A percentile compares a stretch with the other conserved stretches of the same genome.
Conservation (phyloP, 2,113 vertebrate genomes). For the Nettapus auritus region DNA sequence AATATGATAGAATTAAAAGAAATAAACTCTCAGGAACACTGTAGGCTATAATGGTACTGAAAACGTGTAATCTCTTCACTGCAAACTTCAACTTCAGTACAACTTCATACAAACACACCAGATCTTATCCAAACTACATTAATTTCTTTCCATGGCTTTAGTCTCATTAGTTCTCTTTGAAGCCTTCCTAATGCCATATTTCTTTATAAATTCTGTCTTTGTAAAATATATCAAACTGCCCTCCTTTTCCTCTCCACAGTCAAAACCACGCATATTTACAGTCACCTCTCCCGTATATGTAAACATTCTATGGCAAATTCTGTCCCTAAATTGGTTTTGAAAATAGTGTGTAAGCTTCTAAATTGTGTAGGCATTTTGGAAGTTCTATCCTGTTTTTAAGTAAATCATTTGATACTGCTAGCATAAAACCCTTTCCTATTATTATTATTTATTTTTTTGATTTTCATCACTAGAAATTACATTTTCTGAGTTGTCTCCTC, state of each 20-base stretch:
- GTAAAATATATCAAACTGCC: not conserved
- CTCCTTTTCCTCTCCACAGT: not conserved
- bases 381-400: not conserved
- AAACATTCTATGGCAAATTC: not conserved
- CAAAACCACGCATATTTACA: not conserved
- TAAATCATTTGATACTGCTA: not conserved
- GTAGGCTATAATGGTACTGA: not conserved
- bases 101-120: not conserved
- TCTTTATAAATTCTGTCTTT: not conserved
- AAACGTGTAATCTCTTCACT: not conserved
- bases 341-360: not conserved
- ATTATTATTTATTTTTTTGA: not conserved
- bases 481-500: not conserved
- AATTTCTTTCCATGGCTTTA: not conserved
- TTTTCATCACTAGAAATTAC: not conserved
- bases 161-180: not conserved
- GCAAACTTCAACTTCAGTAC: too few relatives aligned
- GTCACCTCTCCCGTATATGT: fast-evolving
- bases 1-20: not conserved
- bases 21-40: not conserved
- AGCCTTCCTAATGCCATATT: not conserved
- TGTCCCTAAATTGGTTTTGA: not conserved
- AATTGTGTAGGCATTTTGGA: not conserved
- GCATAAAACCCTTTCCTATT: not conserved
- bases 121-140: not conserved